phyloP scores from a whole-genome alignment of 2,888 invertebrate species.

The Papilio demoleus region DNA sequence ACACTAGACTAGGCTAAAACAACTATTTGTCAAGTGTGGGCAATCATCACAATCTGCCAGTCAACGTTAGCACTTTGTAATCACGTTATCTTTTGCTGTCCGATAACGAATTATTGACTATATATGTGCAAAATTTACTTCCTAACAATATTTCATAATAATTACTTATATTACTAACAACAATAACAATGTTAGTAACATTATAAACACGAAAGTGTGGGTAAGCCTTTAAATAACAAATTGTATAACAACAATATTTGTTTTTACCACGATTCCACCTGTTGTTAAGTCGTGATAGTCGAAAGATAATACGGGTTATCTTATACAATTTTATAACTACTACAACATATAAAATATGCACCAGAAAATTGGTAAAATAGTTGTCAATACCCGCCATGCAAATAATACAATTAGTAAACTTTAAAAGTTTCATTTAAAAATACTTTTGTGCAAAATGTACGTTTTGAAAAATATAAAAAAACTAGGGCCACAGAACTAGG shows the following conservation, averaged over 20 bases:
- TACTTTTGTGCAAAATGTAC: constrained; percentile 27
- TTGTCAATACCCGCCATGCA: neutral
- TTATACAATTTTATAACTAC: too few species aligned
- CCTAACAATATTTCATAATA: neutral
- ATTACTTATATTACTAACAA: neutral
- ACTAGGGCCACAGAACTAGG: constrained; percentile 21
- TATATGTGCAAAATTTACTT: constrained; percentile 2
- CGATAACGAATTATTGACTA: constrained; percentile 9
- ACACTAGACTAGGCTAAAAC: neutral
- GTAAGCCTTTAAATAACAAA: too few species aligned
- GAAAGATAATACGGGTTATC: too few species aligned
- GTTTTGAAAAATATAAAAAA: constrained; percentile 24
- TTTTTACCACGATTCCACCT: too few species aligned
- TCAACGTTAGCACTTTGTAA: neutral
- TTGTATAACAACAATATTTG: too few species aligned
- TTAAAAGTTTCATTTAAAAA: constrained; percentile 7
- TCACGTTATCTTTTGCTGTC: neutral
- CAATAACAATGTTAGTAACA: too few species aligned
- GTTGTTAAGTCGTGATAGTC: too few species aligned
- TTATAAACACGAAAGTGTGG: too few species aligned
- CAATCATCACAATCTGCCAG: constrained; percentile 3
- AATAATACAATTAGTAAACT: neutral
- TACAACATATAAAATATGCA: neutral
- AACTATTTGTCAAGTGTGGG: neutral
- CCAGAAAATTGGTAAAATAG: neutral